Evolutionary conservation across 2,113 vertebrate genomes (phyloP).

Genomic region (Salvator merianae): DNA sequence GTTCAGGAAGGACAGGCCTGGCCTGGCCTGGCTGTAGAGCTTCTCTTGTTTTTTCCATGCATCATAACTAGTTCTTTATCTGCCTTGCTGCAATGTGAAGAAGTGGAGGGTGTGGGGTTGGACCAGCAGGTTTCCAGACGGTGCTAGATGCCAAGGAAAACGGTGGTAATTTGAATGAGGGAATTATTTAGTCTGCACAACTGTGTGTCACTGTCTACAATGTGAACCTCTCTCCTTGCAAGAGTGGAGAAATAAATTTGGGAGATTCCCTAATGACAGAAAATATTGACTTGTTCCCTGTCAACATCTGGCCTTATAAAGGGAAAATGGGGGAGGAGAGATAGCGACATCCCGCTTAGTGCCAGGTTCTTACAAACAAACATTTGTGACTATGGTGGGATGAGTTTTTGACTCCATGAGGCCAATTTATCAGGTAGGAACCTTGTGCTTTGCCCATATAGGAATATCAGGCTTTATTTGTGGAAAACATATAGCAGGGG

Average conservation of each 20-base stretch:
- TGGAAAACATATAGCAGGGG: no score
- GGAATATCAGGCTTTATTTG: neutral
- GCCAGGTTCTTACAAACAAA: neutral
- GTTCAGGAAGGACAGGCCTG: neutral
- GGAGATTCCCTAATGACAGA: constrained; percentile 6
- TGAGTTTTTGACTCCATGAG: neutral
- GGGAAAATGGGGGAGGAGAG: neutral
- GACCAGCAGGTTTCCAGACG: constrained; percentile 10
- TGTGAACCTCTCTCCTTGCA: neutral
- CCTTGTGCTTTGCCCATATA: neutral
- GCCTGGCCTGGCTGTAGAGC: neutral
- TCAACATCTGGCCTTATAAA: neutral
- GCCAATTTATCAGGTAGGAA: neutral
- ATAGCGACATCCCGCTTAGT: neutral
- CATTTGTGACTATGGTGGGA: neutral
- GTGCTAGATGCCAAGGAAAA: constrained; percentile 25
- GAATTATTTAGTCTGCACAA: constrained; percentile 20
- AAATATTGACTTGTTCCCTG: constrained; percentile 4
- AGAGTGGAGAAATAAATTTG: neutral
- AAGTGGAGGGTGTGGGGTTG: neutral
- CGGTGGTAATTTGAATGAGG: constrained; percentile 1
- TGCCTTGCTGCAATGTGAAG: neutral
- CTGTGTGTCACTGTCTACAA: neutral
- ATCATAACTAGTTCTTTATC: constrained; percentile 2
- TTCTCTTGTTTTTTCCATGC: neutral